phyloP scores from a whole-genome alignment of 2,888 invertebrate species.

The Monochamus alternatus region DNA sequence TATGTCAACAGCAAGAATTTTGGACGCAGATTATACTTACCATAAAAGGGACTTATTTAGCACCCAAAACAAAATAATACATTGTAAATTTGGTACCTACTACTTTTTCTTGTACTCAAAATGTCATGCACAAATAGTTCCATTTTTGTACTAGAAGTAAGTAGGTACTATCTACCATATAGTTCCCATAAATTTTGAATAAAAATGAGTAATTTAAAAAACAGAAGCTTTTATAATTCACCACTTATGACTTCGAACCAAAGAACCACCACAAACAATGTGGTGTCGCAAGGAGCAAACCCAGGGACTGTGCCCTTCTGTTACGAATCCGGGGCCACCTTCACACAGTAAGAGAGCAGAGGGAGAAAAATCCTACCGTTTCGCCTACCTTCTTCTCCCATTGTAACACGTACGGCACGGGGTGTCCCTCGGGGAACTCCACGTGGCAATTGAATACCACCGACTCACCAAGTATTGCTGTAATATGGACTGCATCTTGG shows the following conservation, averaged over 20 bases:
- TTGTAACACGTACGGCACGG: conserved; percentile 97
- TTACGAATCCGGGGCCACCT: conserved; percentile 26
- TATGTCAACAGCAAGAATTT: no score
- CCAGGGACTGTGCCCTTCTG: conserved; percentile 44
- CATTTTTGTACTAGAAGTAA: no score
- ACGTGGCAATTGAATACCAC: conserved; percentile 98
- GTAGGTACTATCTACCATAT: no score
- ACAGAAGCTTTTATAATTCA: neutral
- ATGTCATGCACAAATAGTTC: no score
- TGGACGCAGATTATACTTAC: no score
- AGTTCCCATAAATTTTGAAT: no score
- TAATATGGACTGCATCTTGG: conserved; percentile 96
- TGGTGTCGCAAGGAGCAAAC: conserved; percentile 55
- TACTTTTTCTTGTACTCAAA: no score
- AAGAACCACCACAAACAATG: conserved; percentile 21
- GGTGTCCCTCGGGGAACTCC: conserved; percentile 95
- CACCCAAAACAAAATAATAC: no score
- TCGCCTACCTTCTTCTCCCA: conserved; percentile 99
- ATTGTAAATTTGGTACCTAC: no score
- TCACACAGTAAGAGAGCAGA: conserved; percentile 70
- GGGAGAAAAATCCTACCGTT: conserved; percentile 88
- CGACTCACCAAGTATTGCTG: conserved; percentile 96
- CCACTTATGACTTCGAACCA: neutral
- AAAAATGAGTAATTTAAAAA: neutral
- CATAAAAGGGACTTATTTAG: no score